A percentile compares a stretch with the other conserved stretches of the same genome.
These are phyloP conservation scores for Thunnus maccoyii DNA, from an alignment of 2,113 vertebrate genomes.

Conservation along the genomic window DNA sequence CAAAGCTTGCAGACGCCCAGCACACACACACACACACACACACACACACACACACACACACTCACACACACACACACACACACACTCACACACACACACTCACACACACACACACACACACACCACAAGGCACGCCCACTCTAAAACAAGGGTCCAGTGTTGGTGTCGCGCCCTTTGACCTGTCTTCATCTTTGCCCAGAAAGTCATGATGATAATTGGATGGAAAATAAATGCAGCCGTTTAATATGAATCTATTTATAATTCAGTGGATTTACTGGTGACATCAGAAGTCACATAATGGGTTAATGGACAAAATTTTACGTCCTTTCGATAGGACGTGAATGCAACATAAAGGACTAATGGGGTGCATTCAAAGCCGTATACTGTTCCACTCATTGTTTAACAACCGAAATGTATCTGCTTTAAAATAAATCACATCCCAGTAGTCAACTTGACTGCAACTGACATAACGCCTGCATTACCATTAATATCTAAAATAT, in stretches of 20 bases:
- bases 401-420: no score
- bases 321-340: neutral
- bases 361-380: slow-evolving; percentile 27
- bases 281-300: no score
- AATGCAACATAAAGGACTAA: neutral
- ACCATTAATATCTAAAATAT: neutral
- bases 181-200: no score
- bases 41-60: neutral
- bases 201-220: neutral
- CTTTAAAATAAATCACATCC: neutral
- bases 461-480: neutral
- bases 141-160: neutral
- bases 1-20: neutral
- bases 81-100: no score
- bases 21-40: no score
- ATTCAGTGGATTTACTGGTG: no score
- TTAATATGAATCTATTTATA: neutral
- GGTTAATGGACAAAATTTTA: no score
- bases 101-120: no score
- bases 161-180: neutral
- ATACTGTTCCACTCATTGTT: neutral
- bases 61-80: no score
- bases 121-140: neutral
- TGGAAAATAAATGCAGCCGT: no score
- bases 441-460: neutral